Conservation (phyloP, 2,888 invertebrate species). For the Drosophila maculinotata region DNA sequence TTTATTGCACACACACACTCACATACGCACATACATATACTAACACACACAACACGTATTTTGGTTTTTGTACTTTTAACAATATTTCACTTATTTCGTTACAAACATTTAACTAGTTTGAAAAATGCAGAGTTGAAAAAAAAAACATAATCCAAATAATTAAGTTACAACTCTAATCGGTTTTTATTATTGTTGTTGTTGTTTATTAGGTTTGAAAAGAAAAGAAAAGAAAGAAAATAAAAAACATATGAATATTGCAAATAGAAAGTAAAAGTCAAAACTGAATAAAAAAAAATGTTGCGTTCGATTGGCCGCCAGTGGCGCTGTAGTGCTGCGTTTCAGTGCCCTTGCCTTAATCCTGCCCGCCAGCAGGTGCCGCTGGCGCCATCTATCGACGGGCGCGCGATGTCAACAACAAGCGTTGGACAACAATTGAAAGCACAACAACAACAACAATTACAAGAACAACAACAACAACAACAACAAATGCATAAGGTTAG, state of each 20-base stretch:
- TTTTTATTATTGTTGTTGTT: conserved; percentile 82
- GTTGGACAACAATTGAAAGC: conserved; percentile 62
- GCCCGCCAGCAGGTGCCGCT: conserved; percentile 47
- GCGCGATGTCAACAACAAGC: conserved; percentile 70
- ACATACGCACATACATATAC: conserved; percentile 15
- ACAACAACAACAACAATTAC: conserved; percentile 54
- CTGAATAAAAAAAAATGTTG: conserved; percentile 82
- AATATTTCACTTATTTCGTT: conserved; percentile 49
- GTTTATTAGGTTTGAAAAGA: conserved; percentile 81
- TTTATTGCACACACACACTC: conserved; percentile 27
- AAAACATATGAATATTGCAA: conserved; percentile 33
- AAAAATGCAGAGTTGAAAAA: conserved; percentile 34
- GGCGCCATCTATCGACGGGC: conserved; percentile 56
- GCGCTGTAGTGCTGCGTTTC: conserved; percentile 76
- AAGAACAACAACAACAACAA: conserved; percentile 56
- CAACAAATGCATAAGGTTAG: conserved; percentile 84
- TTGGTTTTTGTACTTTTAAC: conserved; percentile 48
- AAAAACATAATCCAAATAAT: conserved; percentile 19
- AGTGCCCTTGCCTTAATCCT: conserved; percentile 54
- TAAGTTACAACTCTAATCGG: conserved; percentile 75
- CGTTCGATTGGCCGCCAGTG: conserved; percentile 82
- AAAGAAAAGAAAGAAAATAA: conserved; percentile 34
- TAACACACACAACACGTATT: conserved; percentile 11
- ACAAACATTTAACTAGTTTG: conserved; percentile 36
- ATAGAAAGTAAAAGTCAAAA: conserved; percentile 35